These are phyloP conservation scores for Zhuqinia jingwanae DNA, from an alignment of 2,888 invertebrate genomes.

Conservation along the genomic window DNA sequence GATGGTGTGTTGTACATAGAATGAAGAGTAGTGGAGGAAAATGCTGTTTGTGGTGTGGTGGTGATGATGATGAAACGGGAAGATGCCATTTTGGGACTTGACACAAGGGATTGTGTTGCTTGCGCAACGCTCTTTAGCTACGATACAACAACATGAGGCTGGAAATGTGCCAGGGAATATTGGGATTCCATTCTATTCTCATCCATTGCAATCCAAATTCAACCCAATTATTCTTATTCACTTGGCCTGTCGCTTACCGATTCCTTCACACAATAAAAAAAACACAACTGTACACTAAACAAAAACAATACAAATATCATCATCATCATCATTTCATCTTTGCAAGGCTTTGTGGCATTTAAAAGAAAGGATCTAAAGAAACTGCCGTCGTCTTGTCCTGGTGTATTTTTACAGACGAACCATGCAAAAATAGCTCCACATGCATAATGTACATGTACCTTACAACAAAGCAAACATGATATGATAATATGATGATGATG, in stretches of 20 bases:
- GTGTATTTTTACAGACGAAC: constrained; percentile 21
- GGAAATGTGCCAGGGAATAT: constrained; percentile 55
- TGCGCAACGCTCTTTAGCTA: neutral
- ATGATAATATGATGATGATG: too few relatives aligned
- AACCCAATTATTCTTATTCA: constrained; percentile 59
- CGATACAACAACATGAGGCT: constrained; percentile 3
- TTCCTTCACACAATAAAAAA: neutral
- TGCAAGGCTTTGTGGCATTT: neutral
- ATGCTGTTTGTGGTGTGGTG: too few relatives aligned
- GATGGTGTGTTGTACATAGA: neutral
- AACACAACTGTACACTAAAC: constrained; percentile 7
- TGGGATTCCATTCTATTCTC: constrained; percentile 61
- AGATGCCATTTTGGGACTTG: constrained; percentile 55
- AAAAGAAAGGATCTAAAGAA: neutral
- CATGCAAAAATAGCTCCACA: constrained; percentile 38
- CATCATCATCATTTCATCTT: neutral
- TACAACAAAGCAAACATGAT: too few relatives aligned
- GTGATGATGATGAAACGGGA: constrained; percentile 16
- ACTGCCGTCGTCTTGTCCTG: neutral
- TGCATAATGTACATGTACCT: too few relatives aligned
- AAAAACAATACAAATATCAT: constrained; percentile 37
- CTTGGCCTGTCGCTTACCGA: constrained; percentile 13
- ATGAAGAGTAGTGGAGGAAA: neutral
- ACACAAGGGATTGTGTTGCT: constrained; percentile 48
- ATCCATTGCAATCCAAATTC: constrained; percentile 50